Percentiles rank a stretch among this genome's conserved stretches.
These are phyloP conservation scores for Manis javanica DNA, from an alignment of 2,797 vertebrate species.

Conservation along the genomic window DNA sequence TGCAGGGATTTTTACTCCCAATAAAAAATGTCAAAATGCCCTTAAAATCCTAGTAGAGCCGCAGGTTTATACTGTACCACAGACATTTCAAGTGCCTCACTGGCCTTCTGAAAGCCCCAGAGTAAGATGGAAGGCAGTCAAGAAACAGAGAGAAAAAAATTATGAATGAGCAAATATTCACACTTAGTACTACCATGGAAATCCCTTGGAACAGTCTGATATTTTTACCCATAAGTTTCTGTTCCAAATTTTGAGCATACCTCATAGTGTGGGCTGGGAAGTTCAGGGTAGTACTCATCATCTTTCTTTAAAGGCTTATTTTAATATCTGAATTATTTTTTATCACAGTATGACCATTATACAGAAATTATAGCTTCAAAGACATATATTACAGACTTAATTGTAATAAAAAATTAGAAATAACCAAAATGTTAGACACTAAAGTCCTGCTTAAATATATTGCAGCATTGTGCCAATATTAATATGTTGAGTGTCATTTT, in stretches of 20 bases:
- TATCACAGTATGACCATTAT: not conserved
- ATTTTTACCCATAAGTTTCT: not conserved
- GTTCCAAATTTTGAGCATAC: not conserved
- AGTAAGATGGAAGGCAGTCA: not conserved
- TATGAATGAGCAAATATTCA: not conserved
- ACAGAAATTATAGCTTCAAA: not conserved
- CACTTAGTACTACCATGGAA: not conserved
- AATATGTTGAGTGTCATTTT: not conserved
- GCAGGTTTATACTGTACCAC: not conserved
- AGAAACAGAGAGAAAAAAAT: not conserved
- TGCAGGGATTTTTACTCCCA: not conserved
- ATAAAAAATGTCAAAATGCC: not conserved
- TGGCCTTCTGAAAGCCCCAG: not conserved
- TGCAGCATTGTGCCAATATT: not conserved
- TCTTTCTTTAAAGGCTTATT: not conserved
- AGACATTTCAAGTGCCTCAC: not conserved
- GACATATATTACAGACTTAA: not conserved
- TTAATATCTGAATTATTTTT: not conserved
- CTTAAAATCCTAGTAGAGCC: not conserved
- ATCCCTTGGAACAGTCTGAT: not conserved
- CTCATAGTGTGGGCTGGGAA: not conserved
- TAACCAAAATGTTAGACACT: not conserved
- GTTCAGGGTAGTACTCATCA: not conserved
- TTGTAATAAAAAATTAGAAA: not conserved
- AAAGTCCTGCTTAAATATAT: not conserved